Conservation (phyloP, 2,113 vertebrate species). For the Platysteira castanea region DNA sequence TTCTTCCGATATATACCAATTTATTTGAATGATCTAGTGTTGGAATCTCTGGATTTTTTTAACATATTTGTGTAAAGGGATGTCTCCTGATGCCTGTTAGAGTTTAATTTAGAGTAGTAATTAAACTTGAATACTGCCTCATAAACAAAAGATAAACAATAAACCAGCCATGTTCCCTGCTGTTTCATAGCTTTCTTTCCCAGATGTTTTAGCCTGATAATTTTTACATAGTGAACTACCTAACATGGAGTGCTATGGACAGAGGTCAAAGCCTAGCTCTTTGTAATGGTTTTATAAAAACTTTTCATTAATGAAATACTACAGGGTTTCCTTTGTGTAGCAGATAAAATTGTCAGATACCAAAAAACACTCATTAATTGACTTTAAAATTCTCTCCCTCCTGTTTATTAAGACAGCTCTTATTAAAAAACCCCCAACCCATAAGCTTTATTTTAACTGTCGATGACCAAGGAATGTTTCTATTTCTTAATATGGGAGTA, state of each 20-base stretch:
- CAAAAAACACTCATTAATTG: not conserved
- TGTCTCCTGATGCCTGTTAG: constrained; percentile 96
- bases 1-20: constrained; percentile 67
- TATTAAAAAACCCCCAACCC: not conserved
- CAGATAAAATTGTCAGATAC: constrained; percentile 46
- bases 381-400: not conserved
- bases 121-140: constrained; percentile 99
- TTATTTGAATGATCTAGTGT: constrained; percentile 69
- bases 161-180: constrained; percentile 91
- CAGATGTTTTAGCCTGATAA: constrained; percentile 95
- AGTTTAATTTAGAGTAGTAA: constrained; percentile 99
- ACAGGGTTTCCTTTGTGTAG: constrained; percentile 9
- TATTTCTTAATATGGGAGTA: not conserved
- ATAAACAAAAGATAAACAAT: constrained; percentile 99
- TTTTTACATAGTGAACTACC: constrained; percentile 88
- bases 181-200: constrained; percentile 95
- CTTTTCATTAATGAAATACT: constrained; percentile 18
- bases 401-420: not conserved
- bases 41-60: constrained; percentile 65
- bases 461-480: not conserved
- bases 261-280: constrained; percentile 70
- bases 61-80: constrained; percentile 80
- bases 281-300: constrained; percentile 7
- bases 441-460: not conserved
- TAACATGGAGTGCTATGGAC: constrained; percentile 74